Base-by-base conservation (phyloP, 2,113 vertebrate species). In the Gopherus evgoodei region DNA sequence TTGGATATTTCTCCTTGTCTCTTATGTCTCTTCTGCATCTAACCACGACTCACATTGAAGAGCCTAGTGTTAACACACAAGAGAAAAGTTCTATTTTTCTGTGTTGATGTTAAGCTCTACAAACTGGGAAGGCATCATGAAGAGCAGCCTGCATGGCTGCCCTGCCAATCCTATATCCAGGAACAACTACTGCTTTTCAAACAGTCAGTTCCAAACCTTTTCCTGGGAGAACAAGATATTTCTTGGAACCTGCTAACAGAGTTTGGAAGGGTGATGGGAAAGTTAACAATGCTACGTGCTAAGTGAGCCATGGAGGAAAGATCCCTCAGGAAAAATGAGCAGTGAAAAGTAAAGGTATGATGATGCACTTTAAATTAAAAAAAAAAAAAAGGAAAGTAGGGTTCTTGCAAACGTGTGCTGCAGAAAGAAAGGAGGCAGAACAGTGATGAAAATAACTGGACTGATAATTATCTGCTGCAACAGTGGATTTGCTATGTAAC, bases 131-230 rank as follows among this genome's bases (percentile, higher is more conserved):
- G 88, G 69, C 44, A n/a, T 17, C 91, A 50, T 5, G 47, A 59
- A 2, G 83, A 89, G 85, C 5, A 83, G 59, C 89, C 95, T 87
- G 57, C 84, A 75, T 82, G 93, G 85, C 49, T 93, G 83, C 29
- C 52, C 87, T 83, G 53, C 83, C 88, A 90, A 83, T 90, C 5
- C 79, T 65, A 86, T 89, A 96, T 90, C 89, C 93, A 93, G 83
- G 91, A 97, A 94, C 91, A 96, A 93, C 44, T 83, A 81, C 62
- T 90, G 93, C 69, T 95, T 96, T 96, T 96, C 50, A 97, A 95
- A 96, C 91, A 88, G 83, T 87, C 3, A 79, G 88, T 93, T 98
- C 97, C 93, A 95, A 94, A 96, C 75, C 91, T 86, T 96, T 93
- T 93, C 47, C 94, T 92, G 87, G 84, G 96, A 97, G 95, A 95